A percentile compares a stretch with the other conserved stretches of the same genome.
Evolutionary conservation across 2,113 vertebrate genomes (phyloP).

Genomic region (Indri indri): DNA sequence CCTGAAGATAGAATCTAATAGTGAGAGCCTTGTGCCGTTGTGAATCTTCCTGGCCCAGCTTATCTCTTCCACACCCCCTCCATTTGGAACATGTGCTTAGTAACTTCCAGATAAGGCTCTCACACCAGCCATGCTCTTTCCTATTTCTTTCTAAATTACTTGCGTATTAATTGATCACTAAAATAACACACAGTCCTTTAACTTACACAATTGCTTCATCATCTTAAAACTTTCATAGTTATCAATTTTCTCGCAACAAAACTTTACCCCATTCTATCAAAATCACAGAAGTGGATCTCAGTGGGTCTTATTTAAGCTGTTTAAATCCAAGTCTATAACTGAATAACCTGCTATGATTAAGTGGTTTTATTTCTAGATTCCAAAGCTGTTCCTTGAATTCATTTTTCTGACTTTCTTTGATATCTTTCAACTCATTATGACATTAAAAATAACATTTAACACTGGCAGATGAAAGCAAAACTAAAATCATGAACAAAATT

Average conservation of each 20-base stretch:
- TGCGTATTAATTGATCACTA: neutral
- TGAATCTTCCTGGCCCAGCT: neutral
- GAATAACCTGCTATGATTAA: neutral
- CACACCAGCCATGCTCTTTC: neutral
- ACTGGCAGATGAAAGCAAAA: neutral
- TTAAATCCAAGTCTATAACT: neutral
- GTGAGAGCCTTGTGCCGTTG: neutral
- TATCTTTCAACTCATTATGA: neutral
- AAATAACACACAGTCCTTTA: neutral
- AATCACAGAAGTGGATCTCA: neutral
- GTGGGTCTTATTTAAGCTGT: neutral
- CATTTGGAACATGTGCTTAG: neutral
- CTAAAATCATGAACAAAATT: neutral
- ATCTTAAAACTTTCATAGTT: neutral
- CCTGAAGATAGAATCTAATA: neutral
- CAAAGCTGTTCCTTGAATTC: slow-evolving; percentile 11
- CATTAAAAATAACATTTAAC: slow-evolving; percentile 26
- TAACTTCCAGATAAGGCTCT: neutral
- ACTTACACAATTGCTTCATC: neutral
- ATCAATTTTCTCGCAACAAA: neutral
- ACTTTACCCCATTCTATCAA: neutral
- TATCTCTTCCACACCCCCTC: neutral
- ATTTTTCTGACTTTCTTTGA: neutral
- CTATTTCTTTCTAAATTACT: neutral
- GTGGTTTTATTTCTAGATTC: neutral